A percentile compares a stretch with the other conserved stretches of the same genome.
Conservation (phyloP, 2,797 vertebrate species). For the Coccyzus lansbergi region DNA sequence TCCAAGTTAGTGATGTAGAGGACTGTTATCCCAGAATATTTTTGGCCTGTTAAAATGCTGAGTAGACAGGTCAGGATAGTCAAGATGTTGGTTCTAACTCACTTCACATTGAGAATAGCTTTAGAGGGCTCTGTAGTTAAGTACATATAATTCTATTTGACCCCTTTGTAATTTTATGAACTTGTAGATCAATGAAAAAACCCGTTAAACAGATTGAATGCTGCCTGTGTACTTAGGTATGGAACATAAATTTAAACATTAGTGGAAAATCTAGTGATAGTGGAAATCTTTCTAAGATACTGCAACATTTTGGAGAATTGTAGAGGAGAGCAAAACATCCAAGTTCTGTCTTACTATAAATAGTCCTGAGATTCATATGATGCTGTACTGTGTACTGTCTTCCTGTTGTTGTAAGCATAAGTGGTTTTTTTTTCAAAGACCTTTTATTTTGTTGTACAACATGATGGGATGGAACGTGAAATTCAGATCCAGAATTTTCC, state of each 20-base stretch:
- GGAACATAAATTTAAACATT: background rate
- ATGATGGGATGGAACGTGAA: background rate
- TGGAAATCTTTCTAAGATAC: background rate
- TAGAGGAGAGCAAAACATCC: background rate
- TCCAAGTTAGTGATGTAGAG: background rate
- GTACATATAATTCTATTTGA: constrained; percentile 9
- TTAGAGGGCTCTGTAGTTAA: background rate
- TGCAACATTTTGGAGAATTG: background rate
- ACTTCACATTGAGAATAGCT: constrained; percentile 10
- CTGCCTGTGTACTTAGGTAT: background rate
- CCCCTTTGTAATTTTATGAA: constrained; percentile 20
- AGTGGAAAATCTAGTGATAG: background rate
- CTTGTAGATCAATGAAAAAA: constrained; percentile 19
- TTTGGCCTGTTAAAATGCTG: constrained; percentile 17
- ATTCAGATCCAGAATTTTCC: background rate
- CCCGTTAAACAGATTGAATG: constrained; percentile 2
- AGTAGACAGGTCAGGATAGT: background rate
- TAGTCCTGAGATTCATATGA: background rate
- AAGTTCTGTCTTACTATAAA: background rate
- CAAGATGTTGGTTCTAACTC: background rate
- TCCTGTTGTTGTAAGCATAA: background rate
- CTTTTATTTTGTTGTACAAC: background rate
- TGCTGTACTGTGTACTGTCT: background rate
- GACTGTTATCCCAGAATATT: background rate
- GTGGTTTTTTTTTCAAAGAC: too few species aligned